These are phyloP conservation scores for Beris chalybata DNA, from an alignment of 2,888 invertebrate species.

Conservation along the genomic window DNA sequence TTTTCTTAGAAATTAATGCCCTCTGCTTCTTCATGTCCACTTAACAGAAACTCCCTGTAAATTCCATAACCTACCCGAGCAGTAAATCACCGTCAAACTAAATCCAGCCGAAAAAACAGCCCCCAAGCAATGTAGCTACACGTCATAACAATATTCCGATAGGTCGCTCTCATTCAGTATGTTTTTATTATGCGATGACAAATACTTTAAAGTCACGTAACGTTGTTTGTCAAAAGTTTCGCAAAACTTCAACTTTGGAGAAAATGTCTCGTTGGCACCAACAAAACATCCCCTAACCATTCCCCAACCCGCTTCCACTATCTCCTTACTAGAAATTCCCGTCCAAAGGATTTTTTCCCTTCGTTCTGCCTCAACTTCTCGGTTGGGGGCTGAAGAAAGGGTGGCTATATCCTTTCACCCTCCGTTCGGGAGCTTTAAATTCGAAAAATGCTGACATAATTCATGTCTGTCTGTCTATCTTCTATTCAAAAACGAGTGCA, in stretches of 20 bases:
- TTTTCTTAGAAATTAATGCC: no score
- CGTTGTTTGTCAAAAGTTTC: conserved; percentile 32
- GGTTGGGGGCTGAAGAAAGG: no score
- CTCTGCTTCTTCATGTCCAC: no score
- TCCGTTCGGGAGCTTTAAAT: conserved; percentile 5
- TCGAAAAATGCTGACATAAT: conserved; percentile 27
- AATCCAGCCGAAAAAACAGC: no score
- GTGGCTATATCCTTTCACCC: no score
- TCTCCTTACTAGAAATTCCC: no score
- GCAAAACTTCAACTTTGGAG: conserved; percentile 30
- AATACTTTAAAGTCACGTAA: conserved; percentile 35
- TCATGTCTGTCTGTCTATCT: conserved; percentile 28
- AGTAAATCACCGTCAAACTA: no score
- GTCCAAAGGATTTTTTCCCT: no score
- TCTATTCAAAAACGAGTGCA: conserved; percentile 25
- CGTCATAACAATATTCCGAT: conserved; percentile 29
- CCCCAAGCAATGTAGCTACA: not conserved
- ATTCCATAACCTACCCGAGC: no score
- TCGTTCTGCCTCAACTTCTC: no score
- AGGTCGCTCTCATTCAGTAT: conserved; percentile 19
- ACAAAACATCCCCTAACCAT: conserved; percentile 12
- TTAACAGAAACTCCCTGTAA: no score
- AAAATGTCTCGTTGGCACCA: conserved; percentile 32
- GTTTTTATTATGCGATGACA: conserved; percentile 31
- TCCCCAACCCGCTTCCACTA: no score